Base-by-base conservation (phyloP, 2,113 vertebrate genomes). In the Sphaerodactylus townsendi region DNA sequence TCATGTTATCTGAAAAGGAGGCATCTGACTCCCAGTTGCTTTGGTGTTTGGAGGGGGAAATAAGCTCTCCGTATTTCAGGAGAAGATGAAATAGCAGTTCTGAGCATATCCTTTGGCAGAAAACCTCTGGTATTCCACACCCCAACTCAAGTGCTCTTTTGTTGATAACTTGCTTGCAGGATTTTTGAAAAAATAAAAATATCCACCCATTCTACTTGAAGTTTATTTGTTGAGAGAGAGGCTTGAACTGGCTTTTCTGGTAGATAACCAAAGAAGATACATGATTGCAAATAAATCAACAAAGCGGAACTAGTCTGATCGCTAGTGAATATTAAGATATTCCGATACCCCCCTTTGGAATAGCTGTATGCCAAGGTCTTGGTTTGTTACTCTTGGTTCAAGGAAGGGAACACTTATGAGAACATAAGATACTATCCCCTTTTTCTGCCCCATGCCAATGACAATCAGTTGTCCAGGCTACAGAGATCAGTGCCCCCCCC, bases 141-240 rank as follows among this genome's bases (percentile, higher is more conserved):
- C 37, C 70, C 64, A 62, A 62, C 66, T 64, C 76, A 75, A 68
- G 48, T 75, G 50, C 39, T 77, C 65, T 85, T 41, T 74, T 85
- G 59, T 85, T 30, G n/a, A 35, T 88, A 11, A 75, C 50, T 78
- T 71, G 66, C 21, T 79, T 83, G 81, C 76, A 68, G 44, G 81
- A 59, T 46, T 87, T 72, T 79, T 59, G 2, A 65, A 56, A 44
- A 62, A 77, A 77, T 44, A 69, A 23, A 77, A 77, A 35, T 88
- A 82, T 87, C 73, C 76, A 35, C 82, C 37, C 19, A 62, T 2
- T 37, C 21, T 85, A 37, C 21, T 84, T 50, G n/a, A 87, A 85
- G 37, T 84, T 77, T 74, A 65, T 88, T 90, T 72, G 62, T 77
- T 79, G 81, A 81, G 75, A 82, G 30, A 80, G 46, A 62, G 25